Conservation (phyloP, 2,113 vertebrate species). For the Boulengeromyrus knoepffleri region DNA sequence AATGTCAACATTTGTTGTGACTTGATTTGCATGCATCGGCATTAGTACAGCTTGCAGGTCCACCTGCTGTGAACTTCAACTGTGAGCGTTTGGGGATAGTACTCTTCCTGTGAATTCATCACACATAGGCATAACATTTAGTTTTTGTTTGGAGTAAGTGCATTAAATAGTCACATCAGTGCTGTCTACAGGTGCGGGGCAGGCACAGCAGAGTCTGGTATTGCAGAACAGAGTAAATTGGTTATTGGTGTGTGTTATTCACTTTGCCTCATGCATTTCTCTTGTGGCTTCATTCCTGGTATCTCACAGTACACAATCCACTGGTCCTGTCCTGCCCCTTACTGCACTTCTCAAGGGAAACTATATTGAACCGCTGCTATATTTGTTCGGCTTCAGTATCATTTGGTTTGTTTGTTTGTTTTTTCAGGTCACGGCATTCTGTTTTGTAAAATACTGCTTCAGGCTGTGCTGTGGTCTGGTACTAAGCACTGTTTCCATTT, state of each 20-base stretch:
- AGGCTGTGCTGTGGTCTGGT: slow-evolving; percentile 38
- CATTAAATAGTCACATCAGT: slow-evolving; percentile 23
- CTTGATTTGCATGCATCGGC: background rate
- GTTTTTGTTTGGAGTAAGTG: slow-evolving; percentile 38
- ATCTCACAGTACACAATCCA: slow-evolving; percentile 47
- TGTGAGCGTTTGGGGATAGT: background rate
- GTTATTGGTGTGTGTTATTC: slow-evolving; percentile 52
- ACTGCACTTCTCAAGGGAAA: slow-evolving; percentile 44
- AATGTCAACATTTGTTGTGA: background rate
- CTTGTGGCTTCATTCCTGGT: slow-evolving; percentile 50
- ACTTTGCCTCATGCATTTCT: slow-evolving; percentile 55
- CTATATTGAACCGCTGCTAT: slow-evolving; percentile 35
- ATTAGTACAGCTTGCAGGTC: background rate
- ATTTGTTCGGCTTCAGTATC: slow-evolving; percentile 54
- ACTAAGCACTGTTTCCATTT: slow-evolving; percentile 20
- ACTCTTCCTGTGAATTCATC: slow-evolving; percentile 11
- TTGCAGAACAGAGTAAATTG: slow-evolving; percentile 52
- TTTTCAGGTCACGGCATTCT: slow-evolving; percentile 62
- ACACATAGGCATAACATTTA: slow-evolving; percentile 35
- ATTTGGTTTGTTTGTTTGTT: slow-evolving; percentile 49
- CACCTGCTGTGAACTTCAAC: background rate
- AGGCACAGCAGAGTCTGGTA: slow-evolving; percentile 25
- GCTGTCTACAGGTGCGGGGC: slow-evolving; percentile 29
- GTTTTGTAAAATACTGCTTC: slow-evolving; percentile 42
- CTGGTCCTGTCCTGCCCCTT: slow-evolving; percentile 32